phyloP scores from a whole-genome alignment of 2,113 vertebrate species.

The Cololabis saira region DNA sequence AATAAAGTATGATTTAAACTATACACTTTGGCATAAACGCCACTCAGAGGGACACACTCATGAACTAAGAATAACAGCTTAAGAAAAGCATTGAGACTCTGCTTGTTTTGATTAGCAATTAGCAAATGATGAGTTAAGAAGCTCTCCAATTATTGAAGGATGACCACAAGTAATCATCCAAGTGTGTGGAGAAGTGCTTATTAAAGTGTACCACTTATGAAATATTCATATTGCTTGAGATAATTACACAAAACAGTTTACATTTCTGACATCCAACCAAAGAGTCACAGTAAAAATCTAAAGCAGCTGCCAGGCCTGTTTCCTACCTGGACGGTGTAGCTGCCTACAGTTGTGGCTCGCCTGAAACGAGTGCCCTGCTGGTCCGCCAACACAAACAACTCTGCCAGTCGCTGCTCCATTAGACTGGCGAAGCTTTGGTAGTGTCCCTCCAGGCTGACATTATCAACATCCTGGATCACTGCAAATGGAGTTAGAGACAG shows the following conservation, averaged over 20 bases:
- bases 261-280: conserved; percentile 20
- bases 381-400: conserved; percentile 91
- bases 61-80: conserved; percentile 12
- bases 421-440: conserved; percentile 96
- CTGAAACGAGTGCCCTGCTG: conserved; percentile 90
- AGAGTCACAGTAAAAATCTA: conserved; percentile 2
- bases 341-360: conserved; percentile 90
- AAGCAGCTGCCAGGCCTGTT: conserved; percentile 1
- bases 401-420: conserved; percentile 97
- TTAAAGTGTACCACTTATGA: conserved; percentile 42
- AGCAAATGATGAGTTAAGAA: conserved; percentile 52
- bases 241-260: conserved; percentile 21
- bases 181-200: conserved; percentile 16
- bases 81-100: too few species aligned
- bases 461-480: conserved; percentile 97
- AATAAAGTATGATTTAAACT: not conserved
- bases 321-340: conserved; percentile 95
- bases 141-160: conserved; percentile 45
- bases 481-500: conserved; percentile 37
- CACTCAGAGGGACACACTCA: conserved; percentile 6
- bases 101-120: conserved; percentile 64
- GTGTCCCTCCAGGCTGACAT: conserved; percentile 88
- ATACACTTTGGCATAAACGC: conserved; percentile 6
- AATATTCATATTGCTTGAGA: conserved; percentile 52
- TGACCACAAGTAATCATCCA: conserved; percentile 41